phyloP scores from a whole-genome alignment of 1,140 invertebrate genomes.

The Pararge aegeria region DNA sequence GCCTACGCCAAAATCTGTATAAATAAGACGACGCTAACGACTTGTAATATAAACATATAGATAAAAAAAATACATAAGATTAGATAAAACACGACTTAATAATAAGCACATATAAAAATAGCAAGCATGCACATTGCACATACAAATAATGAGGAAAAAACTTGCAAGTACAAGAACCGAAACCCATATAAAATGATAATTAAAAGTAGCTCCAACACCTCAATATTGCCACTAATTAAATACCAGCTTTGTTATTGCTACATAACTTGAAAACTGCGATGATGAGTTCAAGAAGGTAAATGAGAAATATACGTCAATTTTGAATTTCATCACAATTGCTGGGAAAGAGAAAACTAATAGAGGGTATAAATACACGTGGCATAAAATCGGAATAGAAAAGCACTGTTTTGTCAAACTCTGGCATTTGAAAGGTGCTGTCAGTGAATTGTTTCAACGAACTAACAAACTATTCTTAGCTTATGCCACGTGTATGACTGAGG shows the following conservation, averaged over 20 bases:
- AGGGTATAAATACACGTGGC: too few relatives aligned
- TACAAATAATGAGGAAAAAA: constrained; percentile 16
- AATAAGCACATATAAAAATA: constrained; percentile 12
- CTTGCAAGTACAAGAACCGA: constrained; percentile 33
- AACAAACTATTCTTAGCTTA: too few relatives aligned
- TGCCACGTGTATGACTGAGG: too few relatives aligned
- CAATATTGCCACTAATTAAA: constrained; percentile 28
- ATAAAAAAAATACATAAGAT: constrained; percentile 17
- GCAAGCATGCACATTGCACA: constrained; percentile 18
- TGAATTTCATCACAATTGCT: too few relatives aligned
- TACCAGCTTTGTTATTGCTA: constrained; percentile 38
- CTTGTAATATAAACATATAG: not conserved
- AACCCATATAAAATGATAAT: constrained; percentile 24
- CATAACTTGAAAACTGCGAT: too few relatives aligned
- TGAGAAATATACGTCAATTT: not conserved
- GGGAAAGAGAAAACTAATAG: too few relatives aligned
- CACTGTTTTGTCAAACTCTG: too few relatives aligned
- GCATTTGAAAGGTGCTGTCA: too few relatives aligned
- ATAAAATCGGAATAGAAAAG: too few relatives aligned
- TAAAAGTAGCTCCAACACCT: constrained; percentile 36
- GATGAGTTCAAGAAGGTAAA: constrained; percentile 2
- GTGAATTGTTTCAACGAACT: too few relatives aligned
- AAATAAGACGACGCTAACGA: not conserved
- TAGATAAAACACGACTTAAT: constrained; percentile 11
- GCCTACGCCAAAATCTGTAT: not conserved